Base-by-base conservation (phyloP, 2,797 vertebrate genomes). In the Ptychobarbus kaznakovi region DNA sequence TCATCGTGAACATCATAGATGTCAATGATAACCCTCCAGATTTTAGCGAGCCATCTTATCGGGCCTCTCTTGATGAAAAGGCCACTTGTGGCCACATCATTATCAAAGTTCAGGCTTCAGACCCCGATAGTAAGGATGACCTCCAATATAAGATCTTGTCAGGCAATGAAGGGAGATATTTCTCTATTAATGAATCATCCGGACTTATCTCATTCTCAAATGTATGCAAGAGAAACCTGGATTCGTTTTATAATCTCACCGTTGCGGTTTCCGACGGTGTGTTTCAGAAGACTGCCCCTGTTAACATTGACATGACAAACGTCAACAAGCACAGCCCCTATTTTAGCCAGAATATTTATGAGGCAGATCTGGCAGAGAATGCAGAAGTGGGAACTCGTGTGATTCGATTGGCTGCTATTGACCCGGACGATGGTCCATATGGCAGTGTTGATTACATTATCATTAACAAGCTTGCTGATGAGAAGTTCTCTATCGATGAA, bases 391-490 rank as follows among this genome's bases (percentile, higher is more conserved):
- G 98, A 74, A 99, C 98, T 20, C 96, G 97, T 18, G 98, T 99
- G 86, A 98, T 99, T 84, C 95, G 97, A 70, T 88, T 99, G 72
- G 91, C 96, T 3, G 98, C 98, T 61, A 94, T 97, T 20, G 98
- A 99, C 90, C 96, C 96, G 1, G 98, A 99, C 0, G 96, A 97
- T 15, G 98, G 98, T 2, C 97, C 96, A 0, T 99, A 97, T 0
- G 98, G 98, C 84, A 97, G 94, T 1, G 93, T 99, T 8, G 97
- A 98, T 92, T 99, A 99, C 86, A 99, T 96, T 51, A 99, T 99
- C 91, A 98, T 99, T 88, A 99, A 99, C 86, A 99, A 97, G 89
- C 94, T 99, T 0, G 98, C 98, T 0, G 94, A 96, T 63, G 98
- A 99, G 89, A 98, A 96, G 86, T 99, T 99, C 88, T 92, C 95